Base-by-base conservation (phyloP, 2,113 vertebrate genomes). In the Nibea albiflora region DNA sequence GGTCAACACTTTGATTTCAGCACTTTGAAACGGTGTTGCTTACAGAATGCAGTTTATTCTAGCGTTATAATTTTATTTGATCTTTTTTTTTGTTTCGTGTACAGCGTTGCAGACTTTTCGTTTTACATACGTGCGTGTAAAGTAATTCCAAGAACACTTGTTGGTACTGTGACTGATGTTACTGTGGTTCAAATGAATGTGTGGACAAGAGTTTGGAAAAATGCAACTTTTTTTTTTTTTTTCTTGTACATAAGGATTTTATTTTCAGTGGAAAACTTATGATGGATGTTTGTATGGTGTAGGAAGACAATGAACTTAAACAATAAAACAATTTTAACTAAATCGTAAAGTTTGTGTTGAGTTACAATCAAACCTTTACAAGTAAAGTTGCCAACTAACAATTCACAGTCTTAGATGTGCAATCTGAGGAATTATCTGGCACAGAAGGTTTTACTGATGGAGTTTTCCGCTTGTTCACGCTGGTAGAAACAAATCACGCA, bases 171-270 rank as follows among this genome's bases (percentile, higher is more conserved):
- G 75, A 73, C 76, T 64, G 62, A 76, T 72, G 69, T 85, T 83
- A 60, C 46, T 78, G 86, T 77, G 81, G 60, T 73, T 73, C 46
- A 72, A 52, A 66, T 76, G 76, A 74, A 80, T 14, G 17, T 44
- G 63, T 75, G 76, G 69, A 82, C 63, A 81, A 72, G 50, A 64
- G 58, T 76, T 75, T 64, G 35, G 44, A 50, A 77, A 39, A 76
- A 84, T 26, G 50, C 56, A 47, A 79, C 24, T 11, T 88, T 93
- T 35, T 35, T 93, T 35, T 35, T 7, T 91, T 93, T 92, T 92
- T 91, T 93, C 92, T 92, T 26, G 88, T 92, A 91, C 70, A 78
- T 80, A 73, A 35, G 77, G 80, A 82, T 85, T 91, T 92, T 92
- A 83, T 90, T 93, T 92, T 92, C 84, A 88, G 80, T 92, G 73